phyloP scores from a whole-genome alignment of 2,113 vertebrate species.

The Corythornis madagascariensis region DNA sequence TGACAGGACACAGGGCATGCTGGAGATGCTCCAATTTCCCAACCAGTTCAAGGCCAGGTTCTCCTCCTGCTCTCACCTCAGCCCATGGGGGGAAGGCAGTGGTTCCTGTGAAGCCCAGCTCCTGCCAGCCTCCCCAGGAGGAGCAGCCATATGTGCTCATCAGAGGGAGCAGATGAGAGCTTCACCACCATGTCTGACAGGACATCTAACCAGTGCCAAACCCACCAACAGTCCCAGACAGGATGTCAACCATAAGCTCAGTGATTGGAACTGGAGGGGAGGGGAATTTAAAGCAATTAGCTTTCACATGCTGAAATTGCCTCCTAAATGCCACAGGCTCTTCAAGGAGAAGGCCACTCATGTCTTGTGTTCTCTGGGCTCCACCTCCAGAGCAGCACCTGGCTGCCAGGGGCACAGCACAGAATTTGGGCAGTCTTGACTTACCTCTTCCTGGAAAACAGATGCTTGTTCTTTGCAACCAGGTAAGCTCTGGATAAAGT shows the following conservation, averaged over 20 bases:
- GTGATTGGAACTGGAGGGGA: background rate
- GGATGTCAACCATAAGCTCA: conserved; percentile 16
- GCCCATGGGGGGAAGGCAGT: background rate
- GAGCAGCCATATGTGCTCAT: background rate
- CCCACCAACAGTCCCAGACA: background rate
- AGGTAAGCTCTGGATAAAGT: conserved; percentile 86
- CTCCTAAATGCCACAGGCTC: conserved; percentile 34
- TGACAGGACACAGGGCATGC: background rate
- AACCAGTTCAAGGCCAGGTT: background rate
- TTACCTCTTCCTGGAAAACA: conserved; percentile 90
- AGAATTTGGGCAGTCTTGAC: background rate
- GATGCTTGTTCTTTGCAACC: conserved; percentile 88
- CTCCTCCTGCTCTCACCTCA: background rate
- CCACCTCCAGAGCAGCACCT: background rate
- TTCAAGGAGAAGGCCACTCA: background rate
- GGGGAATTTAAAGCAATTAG: conserved; percentile 32
- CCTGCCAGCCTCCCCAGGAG: background rate
- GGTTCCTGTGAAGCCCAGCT: background rate
- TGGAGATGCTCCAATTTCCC: background rate
- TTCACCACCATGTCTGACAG: background rate
- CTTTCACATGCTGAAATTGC: background rate
- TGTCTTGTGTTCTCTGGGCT: background rate
- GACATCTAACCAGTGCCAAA: conserved; percentile 9
- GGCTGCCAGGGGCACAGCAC: background rate
- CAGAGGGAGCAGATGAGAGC: conserved; percentile 15